Conservation (phyloP, 2,797 vertebrate species). For the Acanthiza pusilla region DNA sequence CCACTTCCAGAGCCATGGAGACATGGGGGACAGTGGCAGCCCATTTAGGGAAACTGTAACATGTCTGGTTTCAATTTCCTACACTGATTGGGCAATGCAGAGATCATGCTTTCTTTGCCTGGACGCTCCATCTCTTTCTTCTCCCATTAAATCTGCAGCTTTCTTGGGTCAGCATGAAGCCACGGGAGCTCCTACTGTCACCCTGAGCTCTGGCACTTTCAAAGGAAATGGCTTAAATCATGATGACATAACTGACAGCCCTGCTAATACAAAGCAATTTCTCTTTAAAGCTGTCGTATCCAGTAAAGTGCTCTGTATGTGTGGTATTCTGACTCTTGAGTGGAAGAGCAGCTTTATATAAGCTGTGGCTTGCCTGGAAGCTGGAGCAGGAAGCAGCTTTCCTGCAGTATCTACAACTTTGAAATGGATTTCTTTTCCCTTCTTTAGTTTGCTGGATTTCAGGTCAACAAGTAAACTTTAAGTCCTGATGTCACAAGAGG, state of each 20-base stretch:
- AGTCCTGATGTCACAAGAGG: neutral
- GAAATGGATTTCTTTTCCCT: neutral
- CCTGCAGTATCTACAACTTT: neutral
- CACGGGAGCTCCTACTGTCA: conserved; percentile 36
- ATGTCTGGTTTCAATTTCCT: conserved; percentile 40
- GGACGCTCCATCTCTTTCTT: neutral
- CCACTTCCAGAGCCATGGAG: conserved; percentile 30
- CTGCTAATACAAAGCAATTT: conserved; percentile 62
- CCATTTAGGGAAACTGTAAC: conserved; percentile 28
- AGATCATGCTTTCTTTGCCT: neutral
- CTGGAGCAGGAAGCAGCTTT: conserved; percentile 30
- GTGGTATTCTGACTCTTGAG: conserved; percentile 37
- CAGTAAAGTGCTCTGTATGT: conserved; percentile 37
- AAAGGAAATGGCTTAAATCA: conserved; percentile 49
- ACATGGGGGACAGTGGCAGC: conserved; percentile 10
- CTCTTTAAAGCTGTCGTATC: conserved; percentile 56
- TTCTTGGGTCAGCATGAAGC: conserved; percentile 47
- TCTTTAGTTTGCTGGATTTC: conserved; percentile 23
- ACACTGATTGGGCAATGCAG: neutral
- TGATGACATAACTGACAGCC: conserved; percentile 61
- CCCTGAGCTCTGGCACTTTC: conserved; percentile 41
- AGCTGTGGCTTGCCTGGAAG: conserved; percentile 45
- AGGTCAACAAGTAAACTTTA: conserved; percentile 19
- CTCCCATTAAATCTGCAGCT: conserved; percentile 29
- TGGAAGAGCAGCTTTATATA: conserved; percentile 48